Evolutionary conservation across 1,140 invertebrate species (phyloP).

Genomic region (Caenorhabditis inopinata): DNA sequence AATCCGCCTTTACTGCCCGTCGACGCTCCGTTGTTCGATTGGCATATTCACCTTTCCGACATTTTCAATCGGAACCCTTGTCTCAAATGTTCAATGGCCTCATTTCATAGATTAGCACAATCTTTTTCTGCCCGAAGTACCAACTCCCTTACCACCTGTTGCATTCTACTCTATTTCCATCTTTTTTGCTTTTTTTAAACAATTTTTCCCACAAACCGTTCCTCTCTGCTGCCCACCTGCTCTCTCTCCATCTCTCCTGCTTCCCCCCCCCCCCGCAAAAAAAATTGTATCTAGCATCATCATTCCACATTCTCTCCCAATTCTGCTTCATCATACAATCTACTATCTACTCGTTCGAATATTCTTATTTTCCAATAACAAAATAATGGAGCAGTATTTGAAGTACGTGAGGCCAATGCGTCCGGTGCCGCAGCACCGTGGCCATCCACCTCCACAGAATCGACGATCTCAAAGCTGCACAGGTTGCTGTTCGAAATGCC

Average conservation of each 20-base stretch:
- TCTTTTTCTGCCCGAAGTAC: not conserved
- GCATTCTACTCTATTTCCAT: not conserved
- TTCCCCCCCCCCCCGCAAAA: not conserved
- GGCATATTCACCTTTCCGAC: too few species aligned
- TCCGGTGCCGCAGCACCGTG: constrained; percentile 19
- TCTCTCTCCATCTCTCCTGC: not conserved
- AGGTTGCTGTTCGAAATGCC: constrained; percentile 12
- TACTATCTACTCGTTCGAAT: not conserved
- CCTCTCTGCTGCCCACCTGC: not conserved
- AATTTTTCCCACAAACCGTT: not conserved
- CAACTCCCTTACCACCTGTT: not conserved
- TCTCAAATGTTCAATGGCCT: too few species aligned
- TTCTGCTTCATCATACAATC: not conserved
- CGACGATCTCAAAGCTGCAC: not conserved
- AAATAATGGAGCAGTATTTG: constrained; percentile 16
- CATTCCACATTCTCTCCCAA: not conserved
- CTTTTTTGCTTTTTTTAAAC: not conserved
- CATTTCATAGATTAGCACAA: not conserved
- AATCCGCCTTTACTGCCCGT: not conserved
- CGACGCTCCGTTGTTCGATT: too few species aligned
- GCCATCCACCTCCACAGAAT: not conserved
- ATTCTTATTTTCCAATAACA: too few species aligned
- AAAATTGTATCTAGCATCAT: constrained; percentile 13
- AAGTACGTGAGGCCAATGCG: constrained; percentile 22
- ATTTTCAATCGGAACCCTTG: too few species aligned